Percentiles rank a stretch among this genome's conserved stretches.
phyloP scores from a whole-genome alignment of 2,888 invertebrate genomes.

The Cheilosia pagana region DNA sequence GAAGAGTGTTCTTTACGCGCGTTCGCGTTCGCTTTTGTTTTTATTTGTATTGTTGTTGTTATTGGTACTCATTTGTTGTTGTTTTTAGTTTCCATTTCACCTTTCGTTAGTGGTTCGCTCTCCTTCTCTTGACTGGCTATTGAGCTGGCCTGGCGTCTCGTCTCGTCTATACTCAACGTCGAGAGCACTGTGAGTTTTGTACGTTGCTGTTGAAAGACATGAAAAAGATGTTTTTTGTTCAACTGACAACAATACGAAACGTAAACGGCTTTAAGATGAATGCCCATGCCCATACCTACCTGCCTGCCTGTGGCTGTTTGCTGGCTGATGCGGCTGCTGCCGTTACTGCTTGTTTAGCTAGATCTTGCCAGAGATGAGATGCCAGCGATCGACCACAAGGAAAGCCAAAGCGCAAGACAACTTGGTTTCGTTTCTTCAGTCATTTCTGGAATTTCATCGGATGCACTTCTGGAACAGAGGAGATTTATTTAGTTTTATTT shows the following conservation, averaged over 20 bases:
- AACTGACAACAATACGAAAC: constrained; percentile 74
- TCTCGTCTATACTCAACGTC: constrained; percentile 46
- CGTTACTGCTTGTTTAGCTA: constrained; percentile 67
- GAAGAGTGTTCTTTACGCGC: constrained; percentile 64
- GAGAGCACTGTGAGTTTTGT: constrained; percentile 53
- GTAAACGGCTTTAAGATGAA: constrained; percentile 74
- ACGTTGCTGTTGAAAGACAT: constrained; percentile 70
- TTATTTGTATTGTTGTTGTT: constrained; percentile 70
- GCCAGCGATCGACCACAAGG: constrained; percentile 50
- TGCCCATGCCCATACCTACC: constrained; percentile 63
- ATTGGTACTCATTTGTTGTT: constrained; percentile 65
- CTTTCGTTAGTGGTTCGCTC: constrained; percentile 57
- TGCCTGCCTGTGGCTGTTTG: constrained; percentile 60
- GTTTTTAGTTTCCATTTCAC: constrained; percentile 48
- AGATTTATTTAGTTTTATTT: constrained; percentile 7
- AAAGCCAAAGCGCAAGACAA: constrained; percentile 73
- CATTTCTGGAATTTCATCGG: constrained; percentile 75
- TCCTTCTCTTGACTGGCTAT: constrained; percentile 44
- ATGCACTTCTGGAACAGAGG: constrained; percentile 72
- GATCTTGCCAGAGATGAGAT: constrained; percentile 71
- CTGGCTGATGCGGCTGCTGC: constrained; percentile 24
- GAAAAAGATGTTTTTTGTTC: constrained; percentile 72
- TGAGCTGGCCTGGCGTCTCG: constrained; percentile 13
- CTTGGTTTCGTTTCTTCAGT: constrained; percentile 73
- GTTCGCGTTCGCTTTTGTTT: constrained; percentile 59